Percentiles rank a stretch among this genome's conserved stretches.
Evolutionary conservation across 2,113 vertebrate species (phyloP).

Genomic region (crab-eating macaque (Macaca fascicularis)): T2T-MFA8v1.1 NC_088379.1:110143001-110143500

Average conservation of each 20-base stretch:
- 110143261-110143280: not conserved
- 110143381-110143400: too few relatives aligned
- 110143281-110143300: not conserved
- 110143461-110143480: too few relatives aligned
- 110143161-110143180: not conserved
- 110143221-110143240: not conserved
- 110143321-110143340: not conserved
- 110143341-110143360: too few relatives aligned
- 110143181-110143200: not conserved
- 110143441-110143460: too few relatives aligned
- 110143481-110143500: too few relatives aligned
- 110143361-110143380: too few relatives aligned
- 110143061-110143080: not conserved
- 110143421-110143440: too few relatives aligned
- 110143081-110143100: not conserved
- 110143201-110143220: not conserved
- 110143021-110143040: conserved; percentile 4
- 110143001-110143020: not conserved
- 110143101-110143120: not conserved
- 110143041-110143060: not conserved
- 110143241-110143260: not conserved
- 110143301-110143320: not conserved
- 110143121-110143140: not conserved
- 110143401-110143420: too few relatives aligned
- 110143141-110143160: not conserved